Evolutionary conservation across 2,113 vertebrate genomes (phyloP).

Genomic region (Apodemus speciosus): DNA sequence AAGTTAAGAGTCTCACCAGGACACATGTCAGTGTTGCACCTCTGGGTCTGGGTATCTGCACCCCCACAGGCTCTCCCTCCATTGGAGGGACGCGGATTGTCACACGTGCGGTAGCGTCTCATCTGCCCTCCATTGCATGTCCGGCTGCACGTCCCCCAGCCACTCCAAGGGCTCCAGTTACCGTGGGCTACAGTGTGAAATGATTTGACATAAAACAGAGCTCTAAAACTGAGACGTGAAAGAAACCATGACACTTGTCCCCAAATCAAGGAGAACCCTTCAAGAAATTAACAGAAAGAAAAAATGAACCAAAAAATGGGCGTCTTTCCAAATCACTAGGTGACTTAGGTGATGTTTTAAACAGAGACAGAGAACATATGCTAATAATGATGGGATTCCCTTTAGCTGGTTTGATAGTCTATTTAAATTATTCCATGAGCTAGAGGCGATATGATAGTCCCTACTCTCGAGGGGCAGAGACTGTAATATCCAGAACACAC

Average conservation of each 20-base stretch:
- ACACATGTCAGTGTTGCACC: constrained; percentile 89
- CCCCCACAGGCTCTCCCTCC: constrained; percentile 94
- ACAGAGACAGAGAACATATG: not conserved
- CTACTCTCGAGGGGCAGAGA: not conserved
- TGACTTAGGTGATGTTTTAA: not conserved
- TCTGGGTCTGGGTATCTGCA: constrained; percentile 92
- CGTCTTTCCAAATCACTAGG: not conserved
- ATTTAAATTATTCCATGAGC: not conserved
- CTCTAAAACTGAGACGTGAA: not conserved
- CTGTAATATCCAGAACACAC: not conserved
- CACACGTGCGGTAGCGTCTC: constrained; percentile 92
- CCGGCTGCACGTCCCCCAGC: constrained; percentile 95
- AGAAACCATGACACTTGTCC: not conserved
- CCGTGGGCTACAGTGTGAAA: constrained; percentile 88
- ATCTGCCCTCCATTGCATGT: constrained; percentile 93
- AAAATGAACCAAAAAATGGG: not conserved
- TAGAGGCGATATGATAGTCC: not conserved
- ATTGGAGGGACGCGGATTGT: constrained; percentile 90
- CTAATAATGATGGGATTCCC: not conserved
- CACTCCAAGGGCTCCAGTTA: constrained; percentile 94
- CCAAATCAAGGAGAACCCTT: not conserved
- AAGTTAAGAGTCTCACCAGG: constrained; percentile 85
- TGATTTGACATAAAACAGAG: not conserved
- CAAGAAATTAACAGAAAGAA: constrained; percentile 28
- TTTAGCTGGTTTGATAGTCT: not conserved